Base-by-base conservation (phyloP, 2,113 vertebrate genomes). In the Mystacornis crossleyi region DNA sequence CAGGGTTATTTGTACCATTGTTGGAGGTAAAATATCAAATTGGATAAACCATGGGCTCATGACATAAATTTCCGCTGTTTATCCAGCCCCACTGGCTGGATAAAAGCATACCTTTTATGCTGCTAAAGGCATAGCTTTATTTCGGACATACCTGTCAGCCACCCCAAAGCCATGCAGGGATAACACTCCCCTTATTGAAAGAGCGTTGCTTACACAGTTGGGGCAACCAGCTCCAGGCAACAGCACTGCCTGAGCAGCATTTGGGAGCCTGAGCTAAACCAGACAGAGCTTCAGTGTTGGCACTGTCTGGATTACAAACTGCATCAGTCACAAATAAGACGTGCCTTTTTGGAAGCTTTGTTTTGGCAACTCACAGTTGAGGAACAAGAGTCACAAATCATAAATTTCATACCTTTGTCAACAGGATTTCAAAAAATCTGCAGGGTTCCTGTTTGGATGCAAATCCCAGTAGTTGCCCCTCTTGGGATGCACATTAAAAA, bases 391-490 rank as follows among this genome's bases (percentile, higher is more conserved):
- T 94, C 58, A 7, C 89, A 85, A 94, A 93, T 86, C 33, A 55
- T 95, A 85, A 89, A 96, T 95, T 65, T 96, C 84, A 72, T 47
- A 89, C 58, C 61, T 91, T 94, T 97, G 86, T 91, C 89, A 1
- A 60, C 43, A 95, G 78, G 83, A 94, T 86, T 94, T 95, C 58
- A 95, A 93, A 94, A 93, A 89, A 85, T 67, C 94, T 95, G 62
- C 84, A 80, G 84, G 86, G 93, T 42, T 96, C 84, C 95, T 86
- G 57, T 94, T 96, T 93, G 90, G 81, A 91, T 90, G 86, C 61
- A 94, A 95, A 95, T 95, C 89, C 75, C 81, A 25, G 60, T 65
- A 89, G 95, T 72, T 4, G 0, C 15, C 48, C 61, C 58, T 95
- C 93, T 77, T 84, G 92, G 0, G 7, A 89, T 82, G 88, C 84